These are phyloP conservation scores for Sebastiscus albofasciatus DNA, from an alignment of 2,797 vertebrate species.

Conservation along the genomic window DNA sequence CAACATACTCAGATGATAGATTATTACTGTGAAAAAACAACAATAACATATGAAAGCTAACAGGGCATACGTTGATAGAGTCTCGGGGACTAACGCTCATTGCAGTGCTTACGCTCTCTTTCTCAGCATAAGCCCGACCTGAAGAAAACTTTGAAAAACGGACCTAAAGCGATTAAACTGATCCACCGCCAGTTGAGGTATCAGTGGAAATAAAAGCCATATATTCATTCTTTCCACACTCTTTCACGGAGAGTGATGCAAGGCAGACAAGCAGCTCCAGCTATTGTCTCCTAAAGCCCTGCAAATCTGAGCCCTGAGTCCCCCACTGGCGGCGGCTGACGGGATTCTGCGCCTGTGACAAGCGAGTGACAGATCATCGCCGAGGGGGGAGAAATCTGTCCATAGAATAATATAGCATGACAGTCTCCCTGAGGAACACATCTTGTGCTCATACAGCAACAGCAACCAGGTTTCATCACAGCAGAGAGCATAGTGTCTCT, in stretches of 20 bases:
- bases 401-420: slow-evolving; percentile 66
- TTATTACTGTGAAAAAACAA: slow-evolving; percentile 6
- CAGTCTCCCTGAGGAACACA: slow-evolving; percentile 53
- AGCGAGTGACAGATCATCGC: slow-evolving; percentile 68
- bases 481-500: background rate
- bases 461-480: slow-evolving; percentile 38
- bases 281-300: slow-evolving; percentile 65
- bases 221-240: slow-evolving; percentile 42
- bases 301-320: slow-evolving; percentile 58
- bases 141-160: slow-evolving; percentile 41
- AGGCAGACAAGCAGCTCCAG: slow-evolving; percentile 62
- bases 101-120: background rate
- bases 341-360: slow-evolving; percentile 57
- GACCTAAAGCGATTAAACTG: slow-evolving; percentile 40
- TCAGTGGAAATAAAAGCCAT: slow-evolving; percentile 42
- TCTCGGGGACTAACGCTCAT: slow-evolving; percentile 2
- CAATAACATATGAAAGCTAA: background rate
- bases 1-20: background rate
- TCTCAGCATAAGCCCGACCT: background rate
- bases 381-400: slow-evolving; percentile 43
- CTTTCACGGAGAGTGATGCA: slow-evolving; percentile 44
- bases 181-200: slow-evolving; percentile 32
- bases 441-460: slow-evolving; percentile 28
- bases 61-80: background rate
- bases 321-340: slow-evolving; percentile 57